Evolutionary conservation across 2,113 vertebrate species (phyloP), one percentile per base, ranked within the genome.

Genomic region (Solenodon paradoxus): DNA sequence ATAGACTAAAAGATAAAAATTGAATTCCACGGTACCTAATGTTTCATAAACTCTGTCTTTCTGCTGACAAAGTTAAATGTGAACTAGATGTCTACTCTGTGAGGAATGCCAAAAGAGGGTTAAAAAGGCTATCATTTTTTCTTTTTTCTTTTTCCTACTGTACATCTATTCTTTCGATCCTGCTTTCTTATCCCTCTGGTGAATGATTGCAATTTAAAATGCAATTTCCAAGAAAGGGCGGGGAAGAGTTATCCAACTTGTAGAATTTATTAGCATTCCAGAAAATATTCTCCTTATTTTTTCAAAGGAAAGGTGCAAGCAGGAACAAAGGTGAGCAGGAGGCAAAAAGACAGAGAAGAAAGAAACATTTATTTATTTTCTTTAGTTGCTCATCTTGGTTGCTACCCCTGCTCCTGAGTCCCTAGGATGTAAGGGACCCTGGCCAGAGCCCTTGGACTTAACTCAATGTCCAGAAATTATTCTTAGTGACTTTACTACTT

Each of bases 161-260:
- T 24, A 49, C 24, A 74, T 35, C 3, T 78, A 26, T 17, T 59
- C 3, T 82, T 72, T 83, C 40, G 13, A 38, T 68, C 24, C 15
- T 7, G 71, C 12, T 82, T 92, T 94, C 38, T 90, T 77, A 53
- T 0, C 9, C 11, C 4, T 40, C 13, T 26, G 3, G 7, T 74
- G 35, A 88, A 92, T 66, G 26, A n/a, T 47, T 61, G 68, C 35
- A 71, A 66, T 71, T 82, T 94, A 95, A 94, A 95, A 78, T 32
- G 5, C 1, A 22, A 13, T 90, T 92, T 92, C 42, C 90, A 35
- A n/a, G 55, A 88, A 8, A 35, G 4, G n/a, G 4, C 1, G 28
- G 9, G 5, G 24, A n/a, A n/a, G n/a, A n/a, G n/a, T n/a, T n/a
- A n/a, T 51, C 47, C 68, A 26, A 72, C 24, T 92, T 49, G 32